Evolutionary conservation across 2,113 vertebrate genomes (phyloP), one percentile per base, ranked within the genome.

Genomic region (Myocastor coypus): DNA sequence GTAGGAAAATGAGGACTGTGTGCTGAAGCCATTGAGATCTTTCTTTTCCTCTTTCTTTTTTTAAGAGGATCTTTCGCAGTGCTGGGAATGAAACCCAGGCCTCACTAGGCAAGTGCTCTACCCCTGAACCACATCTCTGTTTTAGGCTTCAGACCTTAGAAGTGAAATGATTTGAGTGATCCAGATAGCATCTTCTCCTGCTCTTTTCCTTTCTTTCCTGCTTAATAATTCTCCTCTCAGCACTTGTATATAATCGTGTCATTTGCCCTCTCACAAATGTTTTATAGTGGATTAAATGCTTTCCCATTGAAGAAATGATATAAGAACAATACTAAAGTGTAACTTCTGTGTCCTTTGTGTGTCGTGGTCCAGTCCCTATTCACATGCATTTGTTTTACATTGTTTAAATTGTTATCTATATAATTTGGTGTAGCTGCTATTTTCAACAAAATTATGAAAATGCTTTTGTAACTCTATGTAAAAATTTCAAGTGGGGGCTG

Each of bases 231-330:
- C 73, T 82, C 84, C n/a, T 24, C 28, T 94, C 17, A 64, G 96
- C 78, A 96, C 94, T 95, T 96, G 57, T 83, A 46, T 96, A 50
- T 83, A 46, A 90, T 46, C 57, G 11, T 93, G 83, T 88, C 83
- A 69, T 83, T 91, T 92, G 92, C 16, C 77, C 66, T 97, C 90
- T 52, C 52, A 84, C 96, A 81, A 85, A 94, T 89, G 37, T 75
- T 92, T 92, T 93, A 92, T 89, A 68, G 26, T 90, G 83, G 85
- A 52, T 93, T 91, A 75, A 61, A 8, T 86, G 66, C 61, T 88
- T 95, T 97, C 75, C 37, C 86, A 0, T 95, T 90, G 82, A 78
- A 92, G 75, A 88, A 92, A 30, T 96, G 68, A 64, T 61, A 28
- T 32, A 71, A 78, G 42, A 91, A 13, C 69, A 55, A 11, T 26